A percentile compares a stretch with the other conserved stretches of the same genome.
These are phyloP conservation scores for Scomberomorus guttatus DNA, from an alignment of 2,797 vertebrate species.

Conservation along the genomic window DNA sequence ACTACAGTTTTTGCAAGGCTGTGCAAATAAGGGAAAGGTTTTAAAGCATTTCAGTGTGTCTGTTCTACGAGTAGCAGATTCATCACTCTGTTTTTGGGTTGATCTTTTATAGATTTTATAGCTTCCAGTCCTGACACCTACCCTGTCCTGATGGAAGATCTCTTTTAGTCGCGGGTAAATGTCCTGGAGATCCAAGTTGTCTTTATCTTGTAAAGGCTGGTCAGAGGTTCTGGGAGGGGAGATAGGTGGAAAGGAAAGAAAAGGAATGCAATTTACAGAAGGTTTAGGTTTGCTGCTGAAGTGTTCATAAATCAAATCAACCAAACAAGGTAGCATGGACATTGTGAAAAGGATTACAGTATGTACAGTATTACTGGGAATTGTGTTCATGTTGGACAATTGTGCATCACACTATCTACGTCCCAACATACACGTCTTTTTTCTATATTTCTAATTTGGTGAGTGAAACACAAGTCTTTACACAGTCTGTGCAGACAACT, in stretches of 20 bases:
- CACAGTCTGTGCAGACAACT: no score
- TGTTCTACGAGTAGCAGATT: slow-evolving; percentile 4
- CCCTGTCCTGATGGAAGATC: slow-evolving; percentile 70
- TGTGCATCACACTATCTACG: no score
- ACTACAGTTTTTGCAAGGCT: slow-evolving; percentile 8
- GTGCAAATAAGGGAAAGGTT: slow-evolving; percentile 25
- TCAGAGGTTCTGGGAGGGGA: slow-evolving; percentile 23
- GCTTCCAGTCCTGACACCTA: slow-evolving; percentile 49
- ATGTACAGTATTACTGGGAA: no score
- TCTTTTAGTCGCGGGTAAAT: slow-evolving; percentile 74
- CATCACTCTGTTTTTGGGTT: not conserved
- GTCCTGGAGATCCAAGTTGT: slow-evolving; percentile 69
- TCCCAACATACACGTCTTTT: no score
- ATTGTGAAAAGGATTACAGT: no score
- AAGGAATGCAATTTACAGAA: no score
- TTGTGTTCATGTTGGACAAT: no score
- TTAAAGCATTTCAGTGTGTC: not conserved
- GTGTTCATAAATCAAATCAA: no score
- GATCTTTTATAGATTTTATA: not conserved
- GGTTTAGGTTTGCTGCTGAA: no score
- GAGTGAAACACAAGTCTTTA: no score
- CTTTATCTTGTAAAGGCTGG: slow-evolving; percentile 33
- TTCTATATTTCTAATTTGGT: no score
- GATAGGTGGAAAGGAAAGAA: not conserved
- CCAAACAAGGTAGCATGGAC: no score